phyloP scores from a whole-genome alignment of 2,888 invertebrate species.

The Scaptomyza cyrtandrae region DNA sequence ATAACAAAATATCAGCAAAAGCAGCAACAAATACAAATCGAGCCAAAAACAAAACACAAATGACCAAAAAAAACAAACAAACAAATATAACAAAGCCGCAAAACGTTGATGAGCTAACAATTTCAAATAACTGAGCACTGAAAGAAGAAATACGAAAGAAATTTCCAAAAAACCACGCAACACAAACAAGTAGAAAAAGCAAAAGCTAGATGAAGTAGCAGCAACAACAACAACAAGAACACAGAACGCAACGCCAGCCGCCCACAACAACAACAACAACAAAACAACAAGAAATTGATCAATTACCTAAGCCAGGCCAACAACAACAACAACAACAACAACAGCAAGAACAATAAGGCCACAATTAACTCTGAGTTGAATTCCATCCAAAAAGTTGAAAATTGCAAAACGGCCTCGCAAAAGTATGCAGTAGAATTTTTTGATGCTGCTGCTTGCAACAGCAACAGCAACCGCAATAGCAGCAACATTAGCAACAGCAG shows the following conservation, averaged over 20 bases:
- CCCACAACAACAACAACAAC: slow-evolving; percentile 66
- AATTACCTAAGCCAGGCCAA: slow-evolving; percentile 29
- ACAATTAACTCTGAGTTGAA: slow-evolving; percentile 60
- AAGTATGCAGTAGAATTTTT: slow-evolving; percentile 44
- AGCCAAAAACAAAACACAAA: slow-evolving; percentile 39
- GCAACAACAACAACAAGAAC: slow-evolving; percentile 4
- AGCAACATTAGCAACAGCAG: slow-evolving; percentile 5
- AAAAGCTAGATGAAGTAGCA: slow-evolving; percentile 8
- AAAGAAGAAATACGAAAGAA: slow-evolving; percentile 2
- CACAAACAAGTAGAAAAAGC: slow-evolving; percentile 3
- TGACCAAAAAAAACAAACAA: slow-evolving; percentile 50
- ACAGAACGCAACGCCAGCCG: slow-evolving; percentile 81
- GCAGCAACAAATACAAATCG: slow-evolving; percentile 35
- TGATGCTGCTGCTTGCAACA: slow-evolving; percentile 27
- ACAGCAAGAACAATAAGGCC: slow-evolving; percentile 26
- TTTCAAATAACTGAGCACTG: slow-evolving; percentile 12
- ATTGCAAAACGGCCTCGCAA: slow-evolving; percentile 28
- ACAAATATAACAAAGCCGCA: slow-evolving; percentile 32
- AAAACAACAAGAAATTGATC: slow-evolving; percentile 25
- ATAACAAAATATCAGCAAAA: slow-evolving; percentile 8
- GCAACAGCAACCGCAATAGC: slow-evolving; percentile 12
- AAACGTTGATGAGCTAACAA: slow-evolving; percentile 27
- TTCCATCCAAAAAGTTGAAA: slow-evolving; percentile 62
- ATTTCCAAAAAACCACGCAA: not conserved
- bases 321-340: slow-evolving; percentile 21